Percentiles rank a stretch among this genome's conserved stretches.
phyloP scores from a whole-genome alignment of 2,888 invertebrate genomes.

The Cephonodes hylas region DNA sequence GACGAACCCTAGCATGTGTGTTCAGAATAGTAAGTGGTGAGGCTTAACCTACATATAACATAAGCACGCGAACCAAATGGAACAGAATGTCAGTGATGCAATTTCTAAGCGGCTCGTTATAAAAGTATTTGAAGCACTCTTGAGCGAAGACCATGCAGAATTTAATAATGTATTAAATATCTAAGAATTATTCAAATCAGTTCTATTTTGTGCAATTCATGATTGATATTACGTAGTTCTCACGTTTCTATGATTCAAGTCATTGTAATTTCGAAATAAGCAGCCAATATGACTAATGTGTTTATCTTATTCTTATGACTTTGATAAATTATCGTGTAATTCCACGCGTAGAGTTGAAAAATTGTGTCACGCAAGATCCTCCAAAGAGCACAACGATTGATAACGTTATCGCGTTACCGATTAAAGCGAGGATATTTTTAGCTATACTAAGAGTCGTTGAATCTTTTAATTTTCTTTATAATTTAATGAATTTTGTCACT shows the following conservation, averaged over 20 bases:
- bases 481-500: too few relatives aligned
- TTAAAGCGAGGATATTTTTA: neutral
- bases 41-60: constrained; percentile 5
- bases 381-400: neutral
- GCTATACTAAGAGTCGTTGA: neutral
- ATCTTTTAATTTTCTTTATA: too few relatives aligned
- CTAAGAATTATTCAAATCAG: neutral
- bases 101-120: neutral
- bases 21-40: constrained; percentile 3
- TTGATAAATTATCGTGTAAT: neutral
- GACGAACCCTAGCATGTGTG: neutral
- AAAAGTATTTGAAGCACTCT: neutral
- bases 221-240: neutral
- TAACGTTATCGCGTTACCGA: neutral
- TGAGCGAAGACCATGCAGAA: neutral
- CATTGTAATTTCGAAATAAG: neutral
- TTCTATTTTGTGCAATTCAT: neutral
- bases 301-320: neutral
- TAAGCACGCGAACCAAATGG: constrained; percentile 18
- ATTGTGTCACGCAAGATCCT: neutral
- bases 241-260: neutral
- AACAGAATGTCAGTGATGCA: constrained; percentile 12
- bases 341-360: neutral
- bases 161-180: neutral
- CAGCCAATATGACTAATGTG: neutral